Percentiles rank a stretch among this genome's conserved stretches.
Evolutionary conservation across 1,140 invertebrate species (phyloP).

Genomic region (Pachypeltis micranthus): DNA sequence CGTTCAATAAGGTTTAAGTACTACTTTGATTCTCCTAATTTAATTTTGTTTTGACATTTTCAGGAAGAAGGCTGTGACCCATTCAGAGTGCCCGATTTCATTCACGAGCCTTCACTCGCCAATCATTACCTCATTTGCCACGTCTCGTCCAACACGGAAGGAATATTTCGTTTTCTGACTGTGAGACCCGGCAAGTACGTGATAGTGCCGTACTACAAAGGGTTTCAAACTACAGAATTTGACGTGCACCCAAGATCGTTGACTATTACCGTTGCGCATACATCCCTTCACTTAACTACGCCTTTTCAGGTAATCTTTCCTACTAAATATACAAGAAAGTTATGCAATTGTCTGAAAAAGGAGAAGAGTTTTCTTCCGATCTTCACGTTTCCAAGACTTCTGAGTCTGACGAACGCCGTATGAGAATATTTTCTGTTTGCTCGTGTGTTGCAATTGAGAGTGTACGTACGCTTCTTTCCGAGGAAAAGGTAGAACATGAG

Average conservation of each 20-base stretch:
- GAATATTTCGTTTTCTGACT: conserved; percentile 65
- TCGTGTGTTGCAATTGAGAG: too few species aligned
- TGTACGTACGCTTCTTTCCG: too few species aligned
- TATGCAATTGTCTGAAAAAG: too few species aligned
- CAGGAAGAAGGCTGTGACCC: conserved; percentile 45
- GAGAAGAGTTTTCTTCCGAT: too few species aligned
- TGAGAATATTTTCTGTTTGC: too few species aligned
- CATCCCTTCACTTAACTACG: conserved; percentile 53
- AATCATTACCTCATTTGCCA: conserved; percentile 54
- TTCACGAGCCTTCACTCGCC: conserved; percentile 25
- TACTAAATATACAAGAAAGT: too few species aligned
- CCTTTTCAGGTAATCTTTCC: conserved; percentile 55
- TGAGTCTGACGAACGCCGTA: too few species aligned
- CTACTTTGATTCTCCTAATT: too few species aligned
- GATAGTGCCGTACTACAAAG: conserved; percentile 51
- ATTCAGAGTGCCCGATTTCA: conserved; percentile 42
- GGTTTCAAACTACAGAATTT: conserved; percentile 52
- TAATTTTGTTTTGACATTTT: too few species aligned
- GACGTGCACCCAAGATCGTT: conserved; percentile 60
- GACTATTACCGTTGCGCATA: conserved; percentile 57
- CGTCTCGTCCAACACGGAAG: conserved; percentile 54
- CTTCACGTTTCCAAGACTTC: too few species aligned
- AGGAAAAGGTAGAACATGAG: too few species aligned
- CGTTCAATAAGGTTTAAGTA: too few species aligned
- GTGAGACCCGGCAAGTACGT: conserved; percentile 69